Evolutionary conservation across 2,888 invertebrate species (phyloP), one percentile per base, ranked within the genome.

Genomic region (Rhagonycha fulva): DNA sequence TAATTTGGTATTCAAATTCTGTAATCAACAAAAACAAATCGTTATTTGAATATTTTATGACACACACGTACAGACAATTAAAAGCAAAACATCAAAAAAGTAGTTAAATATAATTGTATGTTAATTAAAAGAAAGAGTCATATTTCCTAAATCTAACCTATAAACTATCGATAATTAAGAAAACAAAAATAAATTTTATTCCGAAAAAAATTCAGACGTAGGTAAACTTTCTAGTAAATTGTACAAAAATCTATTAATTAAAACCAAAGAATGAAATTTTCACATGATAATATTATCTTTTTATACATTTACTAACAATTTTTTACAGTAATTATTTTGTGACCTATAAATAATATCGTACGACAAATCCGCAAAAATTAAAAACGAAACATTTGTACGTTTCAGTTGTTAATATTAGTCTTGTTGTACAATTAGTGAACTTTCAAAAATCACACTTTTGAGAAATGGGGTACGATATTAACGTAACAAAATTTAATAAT

Each of bases 1-100:
- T 47, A 47, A 47, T 47, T 72, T 32, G 24, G 62, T 76, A 62
- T 68, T 74, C 70, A 72, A 47, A 68, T 71, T 76, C 76, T 76
- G 76, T 68, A 76, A 76, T 76, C 69, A 74, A 76, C 71, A 76
- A 76, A 75, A 76, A 76, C 76, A 76, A 76, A 63, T 76, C n/a
- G 30, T 71, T 71, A 74, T 76, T 74, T 71, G 47, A 70, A 74
- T 76, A 68, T 76, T 76, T 76, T 69, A 75, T 75, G 75, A 74
- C 19, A 76, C 71, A 67, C 74, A 67, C 68, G 74, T 76, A 76
- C 76, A 76, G 70, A 14, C 61, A 68, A 71, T 68, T 14, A 19
- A 73, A 73, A 71, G 70, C 23, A 68, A 76, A 66, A 66, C 63
- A 66, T 66, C 26, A 26, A 66, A 66, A 66, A 26, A n/a, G 24